These are phyloP conservation scores for Andricus quercusramuli DNA, from an alignment of 2,888 invertebrate species.

Conservation along the genomic window DNA sequence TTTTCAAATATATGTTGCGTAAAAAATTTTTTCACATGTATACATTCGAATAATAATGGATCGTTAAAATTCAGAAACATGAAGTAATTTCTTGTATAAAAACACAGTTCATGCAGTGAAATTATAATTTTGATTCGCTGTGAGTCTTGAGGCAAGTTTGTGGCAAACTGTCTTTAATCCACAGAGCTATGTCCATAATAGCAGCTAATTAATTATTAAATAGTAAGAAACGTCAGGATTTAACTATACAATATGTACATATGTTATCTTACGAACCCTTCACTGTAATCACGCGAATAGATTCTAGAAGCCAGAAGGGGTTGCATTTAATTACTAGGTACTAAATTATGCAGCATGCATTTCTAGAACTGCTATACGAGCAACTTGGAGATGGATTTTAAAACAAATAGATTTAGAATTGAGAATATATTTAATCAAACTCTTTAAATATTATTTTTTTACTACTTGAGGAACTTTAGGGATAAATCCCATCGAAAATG, in stretches of 20 bases:
- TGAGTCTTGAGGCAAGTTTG: background rate
- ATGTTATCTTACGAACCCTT: background rate
- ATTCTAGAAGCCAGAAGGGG: background rate
- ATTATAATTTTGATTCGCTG: background rate
- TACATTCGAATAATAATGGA: background rate
- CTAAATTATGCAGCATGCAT: background rate
- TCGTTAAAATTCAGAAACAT: background rate
- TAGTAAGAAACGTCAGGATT: background rate
- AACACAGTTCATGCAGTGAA: background rate
- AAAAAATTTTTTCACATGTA: background rate
- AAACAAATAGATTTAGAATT: background rate
- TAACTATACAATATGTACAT: background rate
- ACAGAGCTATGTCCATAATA: background rate
- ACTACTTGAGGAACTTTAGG: too few species aligned
- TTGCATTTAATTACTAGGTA: background rate
- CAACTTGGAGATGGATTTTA: background rate
- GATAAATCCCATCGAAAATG: too few species aligned
- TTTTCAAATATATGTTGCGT: background rate
- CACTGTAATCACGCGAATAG: background rate
- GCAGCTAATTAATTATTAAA: background rate
- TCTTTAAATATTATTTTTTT: too few species aligned
- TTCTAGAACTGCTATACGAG: background rate
- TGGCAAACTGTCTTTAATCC: background rate
- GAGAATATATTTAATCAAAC: too few species aligned
- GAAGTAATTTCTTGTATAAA: too few species aligned